Evolutionary conservation across 2,113 vertebrate species (phyloP).

Genomic region (Emydocephalus ijimae): DNA sequence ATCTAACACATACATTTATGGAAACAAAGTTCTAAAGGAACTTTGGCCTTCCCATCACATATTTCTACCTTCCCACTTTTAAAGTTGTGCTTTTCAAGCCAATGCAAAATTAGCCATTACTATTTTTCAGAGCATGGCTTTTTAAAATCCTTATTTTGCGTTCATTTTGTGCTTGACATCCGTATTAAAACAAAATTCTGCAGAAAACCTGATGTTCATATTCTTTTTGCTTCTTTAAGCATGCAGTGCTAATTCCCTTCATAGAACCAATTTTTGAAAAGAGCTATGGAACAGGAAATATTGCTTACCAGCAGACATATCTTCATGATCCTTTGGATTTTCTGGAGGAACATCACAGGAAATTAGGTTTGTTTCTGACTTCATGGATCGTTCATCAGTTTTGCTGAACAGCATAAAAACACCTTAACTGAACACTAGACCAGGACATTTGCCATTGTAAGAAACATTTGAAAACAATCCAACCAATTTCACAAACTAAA

Average conservation of each 20-base stretch:
- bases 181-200: not conserved
- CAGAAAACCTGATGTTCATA: not conserved
- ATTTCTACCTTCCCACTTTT: not conserved
- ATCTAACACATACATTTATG: not conserved
- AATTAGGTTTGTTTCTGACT: constrained; percentile 41
- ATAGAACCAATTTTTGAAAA: not conserved
- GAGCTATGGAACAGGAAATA: not conserved
- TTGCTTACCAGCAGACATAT: constrained; percentile 58
- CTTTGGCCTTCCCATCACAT: not conserved
- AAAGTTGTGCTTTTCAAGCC: not conserved
- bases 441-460: not conserved
- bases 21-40: not conserved
- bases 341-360: constrained; percentile 40
- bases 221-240: not conserved
- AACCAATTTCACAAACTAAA: not conserved
- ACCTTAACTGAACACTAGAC: constrained; percentile 12
- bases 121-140: not conserved
- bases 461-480: not conserved
- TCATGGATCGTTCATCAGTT: constrained; percentile 51
- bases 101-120: not conserved
- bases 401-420: constrained; percentile 40
- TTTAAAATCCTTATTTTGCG: not conserved
- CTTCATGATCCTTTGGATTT: constrained; percentile 53
- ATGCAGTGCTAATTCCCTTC: not conserved
- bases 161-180: not conserved